A percentile compares a stretch with the other conserved stretches of the same genome.
Evolutionary conservation across 2,888 invertebrate species (phyloP).

Genomic region (Steinernema scapterisci): DNA sequence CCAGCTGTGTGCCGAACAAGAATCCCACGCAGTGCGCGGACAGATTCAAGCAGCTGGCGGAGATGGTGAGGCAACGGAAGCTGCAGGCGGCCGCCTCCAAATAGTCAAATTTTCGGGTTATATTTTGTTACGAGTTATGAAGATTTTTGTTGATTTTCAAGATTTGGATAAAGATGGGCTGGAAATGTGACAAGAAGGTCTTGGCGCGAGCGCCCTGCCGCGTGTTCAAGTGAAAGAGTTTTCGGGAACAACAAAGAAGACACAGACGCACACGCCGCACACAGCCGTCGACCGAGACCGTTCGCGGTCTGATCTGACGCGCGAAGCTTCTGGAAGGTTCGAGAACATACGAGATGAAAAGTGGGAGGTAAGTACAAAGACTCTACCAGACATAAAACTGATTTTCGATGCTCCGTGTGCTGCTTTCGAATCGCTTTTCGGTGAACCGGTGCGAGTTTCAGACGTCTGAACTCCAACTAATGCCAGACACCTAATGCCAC

Average conservation of each 20-base stretch:
- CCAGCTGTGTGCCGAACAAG: constrained; percentile 79
- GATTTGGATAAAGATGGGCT: background rate
- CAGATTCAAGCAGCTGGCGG: constrained; percentile 53
- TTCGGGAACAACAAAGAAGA: constrained; percentile 14
- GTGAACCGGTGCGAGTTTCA: too few species aligned
- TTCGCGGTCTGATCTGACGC: background rate
- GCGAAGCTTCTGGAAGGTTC: constrained; percentile 5
- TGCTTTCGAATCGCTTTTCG: too few species aligned
- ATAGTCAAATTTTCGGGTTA: constrained; percentile 4
- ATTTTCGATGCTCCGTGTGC: too few species aligned
- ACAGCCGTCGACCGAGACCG: background rate
- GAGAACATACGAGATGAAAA: background rate
- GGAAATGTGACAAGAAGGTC: background rate
- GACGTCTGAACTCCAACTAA: too few species aligned
- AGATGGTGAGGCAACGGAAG: constrained; percentile 48
- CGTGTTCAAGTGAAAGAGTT: constrained; percentile 2
- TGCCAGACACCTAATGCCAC: too few species aligned
- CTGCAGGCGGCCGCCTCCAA: background rate
- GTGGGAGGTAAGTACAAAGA: background rate
- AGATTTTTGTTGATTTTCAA: too few species aligned
- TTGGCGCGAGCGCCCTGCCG: background rate
- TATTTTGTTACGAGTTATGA: constrained; percentile 21
- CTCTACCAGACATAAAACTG: background rate
- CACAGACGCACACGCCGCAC: background rate
- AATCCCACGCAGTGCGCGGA: constrained; percentile 65